Base-by-base conservation (phyloP, 2,888 invertebrate species). In the Seladonia tumulorum region DNA sequence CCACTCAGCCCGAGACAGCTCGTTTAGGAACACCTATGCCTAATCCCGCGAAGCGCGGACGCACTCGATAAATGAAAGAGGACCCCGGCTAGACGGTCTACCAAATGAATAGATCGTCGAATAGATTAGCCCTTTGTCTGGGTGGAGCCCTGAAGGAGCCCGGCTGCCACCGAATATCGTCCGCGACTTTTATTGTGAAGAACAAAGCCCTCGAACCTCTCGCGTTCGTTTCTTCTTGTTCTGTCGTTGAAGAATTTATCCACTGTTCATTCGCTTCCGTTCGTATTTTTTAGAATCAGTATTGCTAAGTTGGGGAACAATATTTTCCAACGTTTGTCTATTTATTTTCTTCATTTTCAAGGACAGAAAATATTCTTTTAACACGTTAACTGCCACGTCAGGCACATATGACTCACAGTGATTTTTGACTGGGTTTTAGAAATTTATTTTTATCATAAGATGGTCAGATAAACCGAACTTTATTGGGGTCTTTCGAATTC, bases 11-110 rank as follows among this genome's bases (percentile, higher is more conserved):
- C 85, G 87, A 90, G 91, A 88, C 87, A 80, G 87, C 72, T 87
- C 90, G 83, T 79, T 85, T 87, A 81, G 87, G 86, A 87, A 88
- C 89, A 88, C 91, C 91, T 90, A 90, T 89, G 57, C 88, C 87
- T 92, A 93, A 93, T 93, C 93, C 93, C 89, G 87, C 88, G 68
- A 22, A 22, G 88, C 91, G 87, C 89, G 90, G 87, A 89, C 87
- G 91, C 87, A 83, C 85, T 88, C 90, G 89, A 90, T 90, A 91
- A 92, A 92, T 91, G 89, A 88, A 82, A 76, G 68, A 81, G 77
- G 82, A 63, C 66, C 81, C 57, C 57, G 39, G 72, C 39, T 70
- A 39, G 82, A 70, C 79, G 76, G 70, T 14, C 25, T 68, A 45
- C 29, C 71, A 73, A 84, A 85, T 83, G 83, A 80, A 78, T 87